Conservation (phyloP, 2,797 vertebrate genomes). For the Lutjanus argentimaculatus region DNA sequence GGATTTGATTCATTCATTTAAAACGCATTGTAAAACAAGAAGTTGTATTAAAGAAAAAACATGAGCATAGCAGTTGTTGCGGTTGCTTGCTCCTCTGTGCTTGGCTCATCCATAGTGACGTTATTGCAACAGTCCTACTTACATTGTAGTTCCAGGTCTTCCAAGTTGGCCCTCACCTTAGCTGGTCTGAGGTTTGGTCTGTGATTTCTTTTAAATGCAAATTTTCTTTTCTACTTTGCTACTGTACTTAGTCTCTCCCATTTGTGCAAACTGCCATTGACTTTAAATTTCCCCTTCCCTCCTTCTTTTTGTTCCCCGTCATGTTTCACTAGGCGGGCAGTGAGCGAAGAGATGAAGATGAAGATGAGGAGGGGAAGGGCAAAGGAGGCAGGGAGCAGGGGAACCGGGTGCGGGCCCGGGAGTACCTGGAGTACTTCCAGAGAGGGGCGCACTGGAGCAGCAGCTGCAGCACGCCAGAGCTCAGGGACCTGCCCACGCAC, state of each 20-base stretch:
- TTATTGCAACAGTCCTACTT: too few relatives aligned
- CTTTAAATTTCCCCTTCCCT: conserved; percentile 6
- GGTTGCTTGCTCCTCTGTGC: too few relatives aligned
- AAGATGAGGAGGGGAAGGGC: conserved; percentile 76
- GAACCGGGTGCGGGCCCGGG: conserved; percentile 93
- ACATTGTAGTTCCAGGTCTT: too few relatives aligned
- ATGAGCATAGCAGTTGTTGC: too few relatives aligned
- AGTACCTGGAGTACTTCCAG: conserved; percentile 99
- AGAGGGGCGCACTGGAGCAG: conserved; percentile 91
- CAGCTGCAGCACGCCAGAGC: conserved; percentile 90
- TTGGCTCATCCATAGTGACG: too few relatives aligned
- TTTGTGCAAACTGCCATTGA: not conserved
- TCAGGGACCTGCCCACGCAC: conserved; percentile 89
- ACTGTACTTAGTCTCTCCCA: not conserved
- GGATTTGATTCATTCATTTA: too few relatives aligned
- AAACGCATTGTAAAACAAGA: too few relatives aligned
- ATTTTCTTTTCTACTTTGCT: not conserved
- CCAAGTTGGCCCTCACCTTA: too few relatives aligned
- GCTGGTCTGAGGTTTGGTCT: too few relatives aligned
- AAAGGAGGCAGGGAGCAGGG: conserved; percentile 89
- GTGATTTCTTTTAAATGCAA: not conserved
- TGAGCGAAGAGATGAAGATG: conserved; percentile 82
- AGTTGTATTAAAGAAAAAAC: too few relatives aligned
- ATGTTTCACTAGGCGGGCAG: conserved; percentile 79
- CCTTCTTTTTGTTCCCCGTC: conserved; percentile 26